These are phyloP conservation scores for Agonopterix subpropinquella DNA, from an alignment of 2,888 invertebrate genomes.

Conservation along the genomic window DNA sequence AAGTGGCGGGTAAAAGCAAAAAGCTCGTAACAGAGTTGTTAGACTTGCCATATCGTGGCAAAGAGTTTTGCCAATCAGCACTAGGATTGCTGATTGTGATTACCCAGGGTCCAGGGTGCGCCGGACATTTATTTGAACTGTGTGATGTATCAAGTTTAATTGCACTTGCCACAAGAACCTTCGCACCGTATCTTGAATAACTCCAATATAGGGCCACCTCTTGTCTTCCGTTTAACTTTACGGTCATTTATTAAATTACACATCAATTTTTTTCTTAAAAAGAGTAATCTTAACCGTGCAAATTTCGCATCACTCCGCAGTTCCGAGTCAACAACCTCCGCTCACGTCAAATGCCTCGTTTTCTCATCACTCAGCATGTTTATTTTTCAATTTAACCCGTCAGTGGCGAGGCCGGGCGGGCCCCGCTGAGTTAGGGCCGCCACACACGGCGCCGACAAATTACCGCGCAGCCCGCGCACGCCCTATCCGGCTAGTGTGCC, in stretches of 20 bases:
- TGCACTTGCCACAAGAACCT: too few species aligned
- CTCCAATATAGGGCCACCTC: too few species aligned
- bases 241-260: background rate
- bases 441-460: constrained; percentile 70
- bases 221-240: background rate
- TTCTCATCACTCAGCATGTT: constrained; percentile 65
- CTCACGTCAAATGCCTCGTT: constrained; percentile 28
- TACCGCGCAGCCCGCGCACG: constrained; percentile 28
- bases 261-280: background rate
- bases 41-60: too few species aligned
- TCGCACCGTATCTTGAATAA: too few species aligned
- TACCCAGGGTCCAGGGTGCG: too few species aligned
- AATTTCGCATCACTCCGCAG: constrained; percentile 10
- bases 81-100: too few species aligned
- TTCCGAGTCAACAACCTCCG: constrained; percentile 51
- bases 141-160: too few species aligned
- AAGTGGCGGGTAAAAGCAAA: too few species aligned
- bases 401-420: constrained; percentile 42
- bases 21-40: too few species aligned
- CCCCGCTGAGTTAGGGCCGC: constrained; percentile 64
- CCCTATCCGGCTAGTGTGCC: constrained; percentile 2
- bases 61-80: too few species aligned
- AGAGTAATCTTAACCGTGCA: constrained; percentile 10
- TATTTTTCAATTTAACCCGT: constrained; percentile 72
- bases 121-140: too few species aligned